phyloP scores from a whole-genome alignment of 2,113 vertebrate species.

The Cyanoderma ruficeps region DNA sequence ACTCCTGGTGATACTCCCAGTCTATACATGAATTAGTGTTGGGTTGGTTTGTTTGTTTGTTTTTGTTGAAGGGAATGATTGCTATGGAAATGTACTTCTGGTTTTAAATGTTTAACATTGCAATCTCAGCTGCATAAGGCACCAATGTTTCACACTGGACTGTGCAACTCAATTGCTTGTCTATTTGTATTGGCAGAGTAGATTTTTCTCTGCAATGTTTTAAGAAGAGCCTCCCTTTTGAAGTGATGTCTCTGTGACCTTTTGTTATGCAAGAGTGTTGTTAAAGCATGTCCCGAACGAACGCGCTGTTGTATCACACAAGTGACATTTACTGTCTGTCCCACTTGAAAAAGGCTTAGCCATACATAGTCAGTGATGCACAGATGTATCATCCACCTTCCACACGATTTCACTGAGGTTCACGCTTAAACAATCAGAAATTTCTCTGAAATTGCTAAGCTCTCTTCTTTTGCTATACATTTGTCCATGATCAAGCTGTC shows the following conservation, averaged over 20 bases:
- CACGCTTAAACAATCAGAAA: not conserved
- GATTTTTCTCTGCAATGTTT: not conserved
- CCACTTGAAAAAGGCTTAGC: not conserved
- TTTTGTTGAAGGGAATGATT: not conserved
- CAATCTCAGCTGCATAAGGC: not conserved
- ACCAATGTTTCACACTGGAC: not conserved
- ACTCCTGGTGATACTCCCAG: not conserved
- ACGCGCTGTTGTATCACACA: not conserved
- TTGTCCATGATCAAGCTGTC: not conserved
- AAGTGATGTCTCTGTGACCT: not conserved
- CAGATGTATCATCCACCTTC: not conserved
- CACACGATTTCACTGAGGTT: not conserved
- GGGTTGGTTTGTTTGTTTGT: not conserved
- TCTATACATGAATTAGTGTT: not conserved
- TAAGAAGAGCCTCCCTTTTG: not conserved
- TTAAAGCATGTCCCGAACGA: not conserved
- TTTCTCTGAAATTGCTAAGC: not conserved
- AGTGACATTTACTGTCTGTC: not conserved
- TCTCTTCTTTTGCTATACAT: not conserved
- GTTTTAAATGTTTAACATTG: not conserved
- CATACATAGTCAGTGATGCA: fast-evolving
- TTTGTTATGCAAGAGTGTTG: not conserved
- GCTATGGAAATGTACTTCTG: not conserved
- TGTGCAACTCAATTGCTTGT: not conserved
- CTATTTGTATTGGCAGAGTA: not conserved